These are phyloP conservation scores for Acanthurus leucopareius DNA, from an alignment of 2,797 vertebrate species.

Conservation along the genomic window DNA sequence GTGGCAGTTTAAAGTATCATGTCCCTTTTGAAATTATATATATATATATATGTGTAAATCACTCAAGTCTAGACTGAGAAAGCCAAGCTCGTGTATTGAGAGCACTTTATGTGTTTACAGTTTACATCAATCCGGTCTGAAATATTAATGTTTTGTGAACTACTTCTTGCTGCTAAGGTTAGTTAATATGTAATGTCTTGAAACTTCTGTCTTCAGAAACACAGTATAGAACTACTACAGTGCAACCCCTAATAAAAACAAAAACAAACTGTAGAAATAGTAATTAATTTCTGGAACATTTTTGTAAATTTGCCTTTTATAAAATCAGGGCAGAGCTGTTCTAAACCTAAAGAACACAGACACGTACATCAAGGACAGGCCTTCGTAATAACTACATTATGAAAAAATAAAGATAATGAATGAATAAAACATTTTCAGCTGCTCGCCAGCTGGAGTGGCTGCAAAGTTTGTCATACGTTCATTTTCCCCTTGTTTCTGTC, in stretches of 20 bases:
- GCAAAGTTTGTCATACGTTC: slow-evolving; percentile 8
- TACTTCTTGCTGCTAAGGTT: neutral
- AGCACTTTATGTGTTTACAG: neutral
- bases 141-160: slow-evolving; percentile 3
- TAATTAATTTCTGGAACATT: neutral
- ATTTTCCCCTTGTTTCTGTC: slow-evolving; percentile 38
- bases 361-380: neutral
- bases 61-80: neutral
- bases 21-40: neutral
- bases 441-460: slow-evolving; percentile 18
- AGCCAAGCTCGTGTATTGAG: neutral
- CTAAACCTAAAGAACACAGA: neutral
- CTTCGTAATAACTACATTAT: neutral
- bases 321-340: neutral
- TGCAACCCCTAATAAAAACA: neutral
- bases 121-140: neutral
- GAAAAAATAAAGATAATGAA: slow-evolving; percentile 7
- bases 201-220: neutral
- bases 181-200: neutral
- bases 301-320: neutral
- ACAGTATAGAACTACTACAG: neutral
- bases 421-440: slow-evolving; percentile 5
- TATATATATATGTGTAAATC: slow-evolving; percentile 6
- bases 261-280: neutral
- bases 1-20: slow-evolving; percentile 12